Conservation (phyloP, 2,888 invertebrate species). For the Slavum lentiscoides region DNA sequence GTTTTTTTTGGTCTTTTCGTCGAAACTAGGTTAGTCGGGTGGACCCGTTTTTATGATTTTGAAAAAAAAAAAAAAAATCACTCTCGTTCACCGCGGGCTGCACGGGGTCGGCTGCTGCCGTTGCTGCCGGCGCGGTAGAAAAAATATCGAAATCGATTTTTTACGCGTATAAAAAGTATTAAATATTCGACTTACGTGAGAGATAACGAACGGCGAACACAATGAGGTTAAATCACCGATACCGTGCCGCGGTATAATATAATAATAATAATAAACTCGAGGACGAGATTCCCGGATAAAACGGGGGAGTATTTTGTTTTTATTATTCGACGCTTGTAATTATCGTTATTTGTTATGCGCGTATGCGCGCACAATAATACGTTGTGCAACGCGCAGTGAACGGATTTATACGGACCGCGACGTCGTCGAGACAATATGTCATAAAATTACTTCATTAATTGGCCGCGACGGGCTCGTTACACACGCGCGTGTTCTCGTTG, state of each 20-base stretch:
- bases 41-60: no score
- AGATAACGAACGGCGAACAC: constrained; percentile 39
- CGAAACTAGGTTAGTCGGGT: no score
- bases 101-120: no score
- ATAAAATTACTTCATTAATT: constrained; percentile 48
- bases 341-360: constrained; percentile 18
- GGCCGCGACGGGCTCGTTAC: background rate
- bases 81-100: no score
- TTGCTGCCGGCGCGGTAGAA: no score
- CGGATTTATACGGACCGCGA: background rate
- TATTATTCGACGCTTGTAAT: constrained; percentile 48
- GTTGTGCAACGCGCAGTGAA: background rate
- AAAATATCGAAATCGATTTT: constrained; percentile 18
- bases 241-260: no score
- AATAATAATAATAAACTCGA: background rate
- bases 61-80: no score
- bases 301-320: background rate
- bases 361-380: background rate
- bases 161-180: background rate
- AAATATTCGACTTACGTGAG: background rate
- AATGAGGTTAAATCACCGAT: constrained; percentile 29
- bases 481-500: no score
- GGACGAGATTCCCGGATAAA: constrained; percentile 35
- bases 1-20: no score
- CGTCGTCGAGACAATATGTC: constrained; percentile 39